These are phyloP conservation scores for Bombus confusus DNA, from an alignment of 1,140 invertebrate species.

Conservation along the genomic window DNA sequence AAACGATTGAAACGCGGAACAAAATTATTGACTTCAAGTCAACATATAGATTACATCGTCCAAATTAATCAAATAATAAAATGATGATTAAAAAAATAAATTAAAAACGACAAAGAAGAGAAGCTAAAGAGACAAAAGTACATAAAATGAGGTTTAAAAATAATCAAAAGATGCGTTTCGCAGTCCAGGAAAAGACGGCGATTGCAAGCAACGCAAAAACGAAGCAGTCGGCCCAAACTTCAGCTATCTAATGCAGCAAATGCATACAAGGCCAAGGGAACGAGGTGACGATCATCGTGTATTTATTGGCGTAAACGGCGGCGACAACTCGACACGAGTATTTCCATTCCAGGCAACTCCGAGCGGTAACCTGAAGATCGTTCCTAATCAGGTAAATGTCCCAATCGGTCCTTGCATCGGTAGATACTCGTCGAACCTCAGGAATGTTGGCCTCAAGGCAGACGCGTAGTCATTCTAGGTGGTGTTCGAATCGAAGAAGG, in stretches of 20 bases:
- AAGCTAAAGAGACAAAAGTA: neutral
- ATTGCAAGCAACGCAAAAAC: constrained; percentile 11
- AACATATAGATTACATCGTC: neutral
- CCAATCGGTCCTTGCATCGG: neutral
- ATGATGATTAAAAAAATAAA: neutral
- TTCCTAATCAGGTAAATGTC: constrained; percentile 84
- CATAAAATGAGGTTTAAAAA: neutral
- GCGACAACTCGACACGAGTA: constrained; percentile 59
- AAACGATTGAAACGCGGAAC: neutral
- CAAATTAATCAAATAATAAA: neutral
- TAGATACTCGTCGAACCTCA: neutral
- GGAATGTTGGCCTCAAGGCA: constrained; percentile 55
- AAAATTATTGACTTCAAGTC: neutral
- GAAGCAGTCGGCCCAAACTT: constrained; percentile 36
- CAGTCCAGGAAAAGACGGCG: constrained; percentile 33
- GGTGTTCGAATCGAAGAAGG: constrained; percentile 87
- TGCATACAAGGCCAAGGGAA: constrained; percentile 57
- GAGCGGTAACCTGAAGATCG: constrained; percentile 86
- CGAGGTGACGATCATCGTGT: constrained; percentile 40
- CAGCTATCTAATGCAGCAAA: constrained; percentile 70
- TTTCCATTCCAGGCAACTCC: constrained; percentile 86
- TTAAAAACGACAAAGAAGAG: neutral
- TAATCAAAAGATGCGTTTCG: neutral
- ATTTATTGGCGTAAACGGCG: constrained; percentile 45
- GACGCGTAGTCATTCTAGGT: constrained; percentile 80